Percentiles rank a stretch among this genome's conserved stretches.
phyloP scores from a whole-genome alignment of 2,888 invertebrate genomes.

The Sesia apiformis region DNA sequence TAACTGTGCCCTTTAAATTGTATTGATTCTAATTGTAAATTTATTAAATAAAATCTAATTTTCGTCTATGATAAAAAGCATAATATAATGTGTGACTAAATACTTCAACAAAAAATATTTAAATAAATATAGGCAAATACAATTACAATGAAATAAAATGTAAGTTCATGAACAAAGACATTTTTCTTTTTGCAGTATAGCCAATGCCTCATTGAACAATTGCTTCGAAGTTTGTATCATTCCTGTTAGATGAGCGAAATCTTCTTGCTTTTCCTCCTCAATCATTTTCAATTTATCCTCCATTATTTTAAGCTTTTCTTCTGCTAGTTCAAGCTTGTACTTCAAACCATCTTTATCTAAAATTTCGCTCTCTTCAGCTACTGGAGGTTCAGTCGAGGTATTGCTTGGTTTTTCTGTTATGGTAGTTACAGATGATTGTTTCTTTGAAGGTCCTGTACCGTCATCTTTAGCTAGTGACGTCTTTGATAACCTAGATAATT shows the following conservation, averaged over 20 bases:
- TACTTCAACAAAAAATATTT: slow-evolving; percentile 2
- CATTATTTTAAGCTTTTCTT: slow-evolving; percentile 79
- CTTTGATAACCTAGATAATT: slow-evolving; percentile 41
- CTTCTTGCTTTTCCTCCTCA: slow-evolving; percentile 76
- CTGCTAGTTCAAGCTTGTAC: slow-evolving; percentile 74
- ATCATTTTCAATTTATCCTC: slow-evolving; percentile 77
- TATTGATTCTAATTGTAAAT: no score
- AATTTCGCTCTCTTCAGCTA: slow-evolving; percentile 29
- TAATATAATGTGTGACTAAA: neutral
- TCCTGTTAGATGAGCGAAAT: slow-evolving; percentile 68
- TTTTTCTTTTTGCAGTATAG: slow-evolving; percentile 56
- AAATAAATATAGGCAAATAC: slow-evolving; percentile 2
- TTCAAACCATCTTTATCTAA: slow-evolving; percentile 55
- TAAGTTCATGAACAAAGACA: slow-evolving; percentile 41
- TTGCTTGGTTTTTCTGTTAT: slow-evolving; percentile 40
- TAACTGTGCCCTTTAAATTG: no score
- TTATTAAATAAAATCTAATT: no score
- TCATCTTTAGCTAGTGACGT: slow-evolving; percentile 30
- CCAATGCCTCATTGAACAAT: slow-evolving; percentile 69
- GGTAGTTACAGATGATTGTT: slow-evolving; percentile 32
- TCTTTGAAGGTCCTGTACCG: slow-evolving; percentile 25
- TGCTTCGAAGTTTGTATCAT: slow-evolving; percentile 74
- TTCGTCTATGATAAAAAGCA: no score
- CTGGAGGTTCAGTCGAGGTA: slow-evolving; percentile 32
- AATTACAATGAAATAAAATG: slow-evolving; percentile 5